Conservation (phyloP, 2,797 vertebrate species). For the Furcifer pardalis region DNA sequence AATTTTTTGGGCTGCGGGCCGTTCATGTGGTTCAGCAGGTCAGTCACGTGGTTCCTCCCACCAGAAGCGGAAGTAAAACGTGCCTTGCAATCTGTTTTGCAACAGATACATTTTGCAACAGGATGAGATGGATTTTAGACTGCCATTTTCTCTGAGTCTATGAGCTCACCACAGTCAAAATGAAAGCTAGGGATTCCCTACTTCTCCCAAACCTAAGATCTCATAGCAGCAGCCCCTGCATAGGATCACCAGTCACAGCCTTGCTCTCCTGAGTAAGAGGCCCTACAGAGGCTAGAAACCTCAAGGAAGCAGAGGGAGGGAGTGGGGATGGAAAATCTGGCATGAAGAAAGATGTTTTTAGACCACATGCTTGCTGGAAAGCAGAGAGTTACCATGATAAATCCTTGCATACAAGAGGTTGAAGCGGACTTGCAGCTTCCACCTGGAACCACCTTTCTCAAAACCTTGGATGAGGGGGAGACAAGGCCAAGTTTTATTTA, state of each 20-base stretch:
- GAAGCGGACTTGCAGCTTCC: background rate
- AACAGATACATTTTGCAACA: too few relatives aligned
- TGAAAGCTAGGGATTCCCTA: background rate
- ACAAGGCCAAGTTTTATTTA: background rate
- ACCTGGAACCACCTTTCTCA: background rate
- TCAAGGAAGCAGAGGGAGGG: background rate
- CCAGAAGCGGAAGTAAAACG: too few relatives aligned
- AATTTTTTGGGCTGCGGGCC: too few relatives aligned
- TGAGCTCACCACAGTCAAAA: background rate
- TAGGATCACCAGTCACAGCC: too few relatives aligned
- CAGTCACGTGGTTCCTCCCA: too few relatives aligned
- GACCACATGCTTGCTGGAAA: background rate
- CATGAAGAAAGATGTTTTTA: background rate
- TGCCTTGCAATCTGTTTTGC: too few relatives aligned
- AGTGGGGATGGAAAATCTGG: too few relatives aligned
- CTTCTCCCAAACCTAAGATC: background rate
- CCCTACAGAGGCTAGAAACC: background rate
- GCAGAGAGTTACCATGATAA: too few relatives aligned
- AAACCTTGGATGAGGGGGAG: too few relatives aligned
- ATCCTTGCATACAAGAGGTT: background rate
- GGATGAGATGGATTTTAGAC: too few relatives aligned
- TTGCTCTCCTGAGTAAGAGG: background rate
- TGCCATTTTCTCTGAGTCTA: too few relatives aligned
- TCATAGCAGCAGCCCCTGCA: background rate
- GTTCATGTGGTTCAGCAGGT: too few relatives aligned